Conservation (phyloP, 2,113 vertebrate species). For the Varanus komodoensis region DNA sequence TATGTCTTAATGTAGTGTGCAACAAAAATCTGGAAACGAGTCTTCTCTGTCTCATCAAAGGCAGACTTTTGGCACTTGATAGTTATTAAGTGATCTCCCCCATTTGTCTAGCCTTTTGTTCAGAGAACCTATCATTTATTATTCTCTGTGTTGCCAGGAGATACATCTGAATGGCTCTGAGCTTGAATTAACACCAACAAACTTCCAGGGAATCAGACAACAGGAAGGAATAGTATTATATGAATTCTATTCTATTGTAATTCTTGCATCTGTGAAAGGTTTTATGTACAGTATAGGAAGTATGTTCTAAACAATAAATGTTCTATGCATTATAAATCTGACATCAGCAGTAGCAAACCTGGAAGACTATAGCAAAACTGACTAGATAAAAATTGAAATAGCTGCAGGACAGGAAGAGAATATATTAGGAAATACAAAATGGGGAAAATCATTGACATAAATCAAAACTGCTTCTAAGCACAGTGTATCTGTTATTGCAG, state of each 20-base stretch:
- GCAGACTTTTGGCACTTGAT: constrained; percentile 18
- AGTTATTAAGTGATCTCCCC: constrained; percentile 19
- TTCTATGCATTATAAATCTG: constrained; percentile 28
- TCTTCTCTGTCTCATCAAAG: constrained; percentile 12
- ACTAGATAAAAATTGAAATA: constrained; percentile 16
- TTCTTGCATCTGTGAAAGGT: constrained; percentile 21
- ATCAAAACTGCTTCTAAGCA: constrained; percentile 6
- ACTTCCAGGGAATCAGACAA: constrained; percentile 33
- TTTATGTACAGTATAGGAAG: constrained; percentile 23
- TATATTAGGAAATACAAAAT: constrained; percentile 11
- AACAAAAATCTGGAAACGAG: constrained; percentile 24
- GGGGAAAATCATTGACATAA: not conserved
- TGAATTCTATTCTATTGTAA: constrained; percentile 35
- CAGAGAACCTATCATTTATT: constrained; percentile 13
- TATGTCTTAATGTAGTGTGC: not conserved
- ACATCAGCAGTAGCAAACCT: not conserved
- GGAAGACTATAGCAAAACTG: not conserved
- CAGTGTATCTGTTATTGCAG: not conserved
- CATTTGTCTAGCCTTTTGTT: constrained; percentile 15
- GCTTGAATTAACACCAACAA: constrained; percentile 26
- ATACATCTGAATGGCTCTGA: constrained; percentile 24
- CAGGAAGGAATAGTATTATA: constrained; percentile 19
- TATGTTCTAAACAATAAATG: constrained; percentile 20
- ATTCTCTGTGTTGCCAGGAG: constrained; percentile 5
- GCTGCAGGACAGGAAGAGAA: not conserved